Evolutionary conservation across 2,797 vertebrate genomes (phyloP), one percentile per base, ranked within the genome.

Genomic region (Capromys pilorides): DNA sequence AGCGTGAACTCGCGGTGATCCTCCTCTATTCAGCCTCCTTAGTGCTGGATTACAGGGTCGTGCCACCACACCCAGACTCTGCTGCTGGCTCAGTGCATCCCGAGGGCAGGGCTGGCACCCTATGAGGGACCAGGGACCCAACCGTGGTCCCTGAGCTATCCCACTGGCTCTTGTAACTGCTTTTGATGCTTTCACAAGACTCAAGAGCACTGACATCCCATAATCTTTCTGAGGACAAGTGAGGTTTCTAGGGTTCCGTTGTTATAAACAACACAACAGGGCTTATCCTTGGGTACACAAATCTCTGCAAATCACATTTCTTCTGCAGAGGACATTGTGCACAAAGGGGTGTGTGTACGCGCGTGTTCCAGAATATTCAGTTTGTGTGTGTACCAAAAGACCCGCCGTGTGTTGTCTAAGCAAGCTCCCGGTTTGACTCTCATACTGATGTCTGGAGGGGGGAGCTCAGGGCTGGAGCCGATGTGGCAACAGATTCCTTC

Each of bases 301-400:
- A 2, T 59, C 10, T 24, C 21, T 13, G 39, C 73, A 51, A 59
- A 79, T 51, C 22, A 51, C 24, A 51, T 51, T 49, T 87, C 64
- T 49, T 87, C 64, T 51, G 39, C 12, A 90, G 31, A 71, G 28
- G 21, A 22, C 26, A 80, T 33, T 73, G 10, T 36, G 28, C 26
- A 1, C 16, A 33, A 41, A 9, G 41, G 26, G 10, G 3, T n/a
- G n/a, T 33, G 1, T 57, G 14, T 18, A 14, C 4, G 16, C 12
- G 49, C 10, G 49, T 77, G 24, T 51, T 84, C 26, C 66, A 64
- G 67, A 9, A 41, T 1, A 57, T 26, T 16, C 33, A 31, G 4
- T 71, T 11, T 88, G 59, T 36, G 59, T 39, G 51, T 66, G 24
- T 10, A 33, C 33, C n/a, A 19, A 83, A 77, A 78, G 19, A 39